Percentiles rank a stretch among this genome's conserved stretches.
Conservation (phyloP, 2,888 invertebrate species). For the Antheraea assamensis region DNA sequence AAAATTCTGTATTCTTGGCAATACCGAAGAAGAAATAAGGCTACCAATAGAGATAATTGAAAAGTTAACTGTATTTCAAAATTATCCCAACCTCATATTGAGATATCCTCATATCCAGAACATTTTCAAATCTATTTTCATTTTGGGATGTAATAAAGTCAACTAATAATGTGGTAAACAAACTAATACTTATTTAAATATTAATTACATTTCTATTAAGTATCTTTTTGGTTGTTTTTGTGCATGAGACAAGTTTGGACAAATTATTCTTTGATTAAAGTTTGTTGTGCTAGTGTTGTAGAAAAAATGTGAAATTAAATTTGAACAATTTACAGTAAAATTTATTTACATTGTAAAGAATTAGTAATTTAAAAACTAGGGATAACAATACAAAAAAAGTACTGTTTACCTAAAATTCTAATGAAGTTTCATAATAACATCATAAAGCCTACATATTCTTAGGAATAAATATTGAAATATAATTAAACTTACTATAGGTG, state of each 20-base stretch:
- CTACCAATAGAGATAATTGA: background rate
- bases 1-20: too few relatives aligned
- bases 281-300: background rate
- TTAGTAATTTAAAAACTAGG: background rate
- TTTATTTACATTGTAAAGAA: background rate
- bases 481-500: constrained; percentile 74
- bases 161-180: too few relatives aligned
- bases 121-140: background rate
- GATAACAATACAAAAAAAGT: background rate
- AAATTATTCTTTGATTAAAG: background rate
- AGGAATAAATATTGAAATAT: constrained; percentile 19
- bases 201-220: background rate
- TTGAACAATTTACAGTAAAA: background rate
- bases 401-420: background rate
- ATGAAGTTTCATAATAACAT: background rate
- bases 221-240: background rate
- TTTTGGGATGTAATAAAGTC: background rate
- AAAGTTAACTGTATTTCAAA: background rate
- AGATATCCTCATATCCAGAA: too few relatives aligned
- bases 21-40: too few relatives aligned
- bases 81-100: background rate
- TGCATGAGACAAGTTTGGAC: background rate
- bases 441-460: constrained; percentile 9
- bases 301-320: background rate
- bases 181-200: background rate